Percentiles rank a stretch among this genome's conserved stretches.
Conservation (phyloP, 2,888 invertebrate species). For the Drosophila borborema region DNA sequence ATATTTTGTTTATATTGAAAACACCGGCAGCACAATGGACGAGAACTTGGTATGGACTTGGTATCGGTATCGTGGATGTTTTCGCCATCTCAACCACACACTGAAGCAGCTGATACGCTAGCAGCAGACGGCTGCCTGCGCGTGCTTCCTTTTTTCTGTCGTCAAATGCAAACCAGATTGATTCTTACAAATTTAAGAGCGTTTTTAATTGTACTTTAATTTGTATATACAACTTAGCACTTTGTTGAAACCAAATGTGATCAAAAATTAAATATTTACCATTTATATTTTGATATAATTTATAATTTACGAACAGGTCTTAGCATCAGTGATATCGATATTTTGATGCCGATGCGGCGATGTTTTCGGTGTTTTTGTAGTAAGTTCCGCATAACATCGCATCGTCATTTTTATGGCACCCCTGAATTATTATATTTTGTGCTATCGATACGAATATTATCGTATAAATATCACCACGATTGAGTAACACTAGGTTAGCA, state of each 20-base stretch:
- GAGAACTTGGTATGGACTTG: conserved; percentile 35
- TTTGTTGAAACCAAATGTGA: conserved; percentile 3
- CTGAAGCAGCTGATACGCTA: conserved; percentile 66
- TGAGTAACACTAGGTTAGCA: no score
- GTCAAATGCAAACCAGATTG: conserved; percentile 17
- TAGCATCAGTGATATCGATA: conserved; percentile 51
- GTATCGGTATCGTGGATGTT: conserved; percentile 45
- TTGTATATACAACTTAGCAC: neutral
- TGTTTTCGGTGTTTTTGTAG: conserved; percentile 21
- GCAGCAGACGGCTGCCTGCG: conserved; percentile 55
- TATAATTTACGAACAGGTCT: conserved; percentile 44
- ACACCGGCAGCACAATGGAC: conserved; percentile 59
- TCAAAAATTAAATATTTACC: conserved; percentile 44
- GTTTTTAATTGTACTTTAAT: neutral
- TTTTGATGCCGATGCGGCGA: conserved; percentile 31
- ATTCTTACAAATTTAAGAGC: neutral
- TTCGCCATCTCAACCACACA: conserved; percentile 31
- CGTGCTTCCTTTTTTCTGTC: conserved; percentile 65
- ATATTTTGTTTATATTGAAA: conserved; percentile 25
- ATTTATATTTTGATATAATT: conserved; percentile 41
- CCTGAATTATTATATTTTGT: conserved; percentile 1
- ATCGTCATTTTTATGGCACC: neutral
- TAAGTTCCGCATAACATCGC: conserved; percentile 13
- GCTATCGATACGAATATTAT: conserved; percentile 8
- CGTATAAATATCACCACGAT: no score